phyloP scores from a whole-genome alignment of 2,113 vertebrate species.

The Phyllostomus hastatus region DNA sequence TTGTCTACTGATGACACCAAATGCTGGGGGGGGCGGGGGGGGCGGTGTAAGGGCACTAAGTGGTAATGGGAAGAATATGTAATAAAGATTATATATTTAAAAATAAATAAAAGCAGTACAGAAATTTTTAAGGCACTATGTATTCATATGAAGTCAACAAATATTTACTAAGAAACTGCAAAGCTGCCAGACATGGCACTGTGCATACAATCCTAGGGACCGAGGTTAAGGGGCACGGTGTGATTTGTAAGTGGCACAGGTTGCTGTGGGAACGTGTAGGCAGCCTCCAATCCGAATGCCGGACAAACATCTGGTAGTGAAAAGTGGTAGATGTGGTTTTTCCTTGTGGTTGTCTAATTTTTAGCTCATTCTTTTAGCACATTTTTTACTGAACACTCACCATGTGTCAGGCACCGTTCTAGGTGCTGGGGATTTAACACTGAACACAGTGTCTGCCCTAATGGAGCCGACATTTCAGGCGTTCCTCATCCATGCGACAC shows the following conservation, averaged over 20 bases:
- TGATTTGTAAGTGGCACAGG: neutral
- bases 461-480: neutral
- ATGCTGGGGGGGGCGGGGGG: too few relatives aligned
- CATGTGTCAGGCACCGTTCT: neutral
- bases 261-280: too few relatives aligned
- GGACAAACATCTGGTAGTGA: neutral
- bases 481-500: neutral
- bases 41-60: too few relatives aligned
- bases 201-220: neutral
- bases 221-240: neutral
- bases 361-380: neutral
- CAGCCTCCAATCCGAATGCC: neutral
- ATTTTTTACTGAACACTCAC: neutral
- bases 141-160: neutral
- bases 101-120: neutral
- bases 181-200: neutral
- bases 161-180: neutral
- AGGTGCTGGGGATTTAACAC: neutral
- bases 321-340: neutral
- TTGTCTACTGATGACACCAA: neutral
- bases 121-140: neutral
- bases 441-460: neutral
- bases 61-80: too few relatives aligned
- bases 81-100: too few relatives aligned
- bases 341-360: neutral